phyloP scores from a whole-genome alignment of 2,888 invertebrate genomes.

The Geotrupes spiniger region DNA sequence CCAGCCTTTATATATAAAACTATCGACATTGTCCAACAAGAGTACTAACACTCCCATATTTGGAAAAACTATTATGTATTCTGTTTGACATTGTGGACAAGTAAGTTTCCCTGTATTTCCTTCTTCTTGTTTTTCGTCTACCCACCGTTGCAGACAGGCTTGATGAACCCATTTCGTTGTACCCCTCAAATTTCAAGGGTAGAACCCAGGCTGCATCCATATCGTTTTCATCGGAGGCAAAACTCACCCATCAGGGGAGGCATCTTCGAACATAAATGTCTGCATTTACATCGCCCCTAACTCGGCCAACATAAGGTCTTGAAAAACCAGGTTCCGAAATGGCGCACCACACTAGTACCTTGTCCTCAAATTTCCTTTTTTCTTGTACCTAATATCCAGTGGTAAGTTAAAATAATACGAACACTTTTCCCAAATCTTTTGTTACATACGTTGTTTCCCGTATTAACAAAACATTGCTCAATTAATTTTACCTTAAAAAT shows the following conservation, averaged over 20 bases:
- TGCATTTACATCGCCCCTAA: no score
- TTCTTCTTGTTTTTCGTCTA: slow-evolving; percentile 95
- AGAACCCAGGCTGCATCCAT: slow-evolving; percentile 86
- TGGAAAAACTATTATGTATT: slow-evolving; percentile 93
- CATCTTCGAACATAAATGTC: no score
- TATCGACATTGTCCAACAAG: slow-evolving; percentile 83
- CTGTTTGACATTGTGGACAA: slow-evolving; percentile 93
- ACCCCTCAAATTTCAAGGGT: slow-evolving; percentile 91
- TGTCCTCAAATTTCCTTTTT: no score
- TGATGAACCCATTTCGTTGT: slow-evolving; percentile 98
- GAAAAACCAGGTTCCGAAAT: no score
- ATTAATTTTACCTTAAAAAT: no score
- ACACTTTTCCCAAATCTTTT: no score
- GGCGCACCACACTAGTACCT: no score
- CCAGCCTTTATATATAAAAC: slow-evolving; percentile 87
- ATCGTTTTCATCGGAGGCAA: slow-evolving; percentile 94
- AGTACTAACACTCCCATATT: slow-evolving; percentile 86
- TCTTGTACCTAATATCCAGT: no score
- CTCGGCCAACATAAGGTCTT: no score
- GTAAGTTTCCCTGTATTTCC: slow-evolving; percentile 78
- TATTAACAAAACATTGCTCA: no score
- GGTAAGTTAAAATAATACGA: no score
- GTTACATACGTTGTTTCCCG: no score
- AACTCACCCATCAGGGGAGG: slow-evolving; percentile 90
- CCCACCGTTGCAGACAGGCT: slow-evolving; percentile 93